These are phyloP conservation scores for Chondrosia reniformis DNA, from an alignment of 37 sponge, comb jelly and placozoan genomes.

Conservation along the genomic window DNA sequence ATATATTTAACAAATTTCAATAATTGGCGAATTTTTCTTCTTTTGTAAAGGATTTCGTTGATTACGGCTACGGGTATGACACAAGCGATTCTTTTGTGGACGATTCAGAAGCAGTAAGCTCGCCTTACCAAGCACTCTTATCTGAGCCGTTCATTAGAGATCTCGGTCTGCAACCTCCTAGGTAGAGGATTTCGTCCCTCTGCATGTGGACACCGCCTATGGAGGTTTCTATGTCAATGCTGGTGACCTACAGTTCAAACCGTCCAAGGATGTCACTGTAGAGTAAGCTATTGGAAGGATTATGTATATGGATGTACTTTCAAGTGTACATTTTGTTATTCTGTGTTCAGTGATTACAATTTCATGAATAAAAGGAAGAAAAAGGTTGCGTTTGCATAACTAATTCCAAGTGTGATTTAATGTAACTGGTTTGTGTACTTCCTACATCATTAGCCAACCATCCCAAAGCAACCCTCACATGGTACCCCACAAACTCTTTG, in stretches of 20 bases:
- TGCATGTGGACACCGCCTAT: constrained; percentile 66
- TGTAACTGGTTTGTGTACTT: background rate
- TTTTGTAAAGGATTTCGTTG: constrained; percentile 43
- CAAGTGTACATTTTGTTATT: background rate
- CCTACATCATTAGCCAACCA: constrained; percentile 10
- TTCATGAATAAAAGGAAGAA: background rate
- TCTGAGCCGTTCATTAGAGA: background rate
- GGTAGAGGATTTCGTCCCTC: constrained; percentile 84
- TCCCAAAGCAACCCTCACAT: constrained; percentile 37
- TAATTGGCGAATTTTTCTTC: too few relatives aligned
- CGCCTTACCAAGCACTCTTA: background rate
- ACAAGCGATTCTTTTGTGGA: constrained; percentile 78
- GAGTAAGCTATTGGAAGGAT: constrained; percentile 34
- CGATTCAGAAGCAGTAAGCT: constrained; percentile 76
- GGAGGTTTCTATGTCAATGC: constrained; percentile 90
- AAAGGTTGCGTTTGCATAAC: background rate
- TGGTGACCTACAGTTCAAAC: constrained; percentile 74
- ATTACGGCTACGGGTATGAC: constrained; percentile 81
- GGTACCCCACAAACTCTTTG: constrained; percentile 24
- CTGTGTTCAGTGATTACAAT: background rate
- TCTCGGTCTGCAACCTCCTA: background rate
- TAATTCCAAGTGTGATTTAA: background rate
- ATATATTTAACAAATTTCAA: background rate
- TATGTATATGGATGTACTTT: background rate
- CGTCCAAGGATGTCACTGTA: constrained; percentile 21